Evolutionary conservation across 2,113 vertebrate genomes (phyloP).

Genomic region (Stictonetta naevosa): DNA sequence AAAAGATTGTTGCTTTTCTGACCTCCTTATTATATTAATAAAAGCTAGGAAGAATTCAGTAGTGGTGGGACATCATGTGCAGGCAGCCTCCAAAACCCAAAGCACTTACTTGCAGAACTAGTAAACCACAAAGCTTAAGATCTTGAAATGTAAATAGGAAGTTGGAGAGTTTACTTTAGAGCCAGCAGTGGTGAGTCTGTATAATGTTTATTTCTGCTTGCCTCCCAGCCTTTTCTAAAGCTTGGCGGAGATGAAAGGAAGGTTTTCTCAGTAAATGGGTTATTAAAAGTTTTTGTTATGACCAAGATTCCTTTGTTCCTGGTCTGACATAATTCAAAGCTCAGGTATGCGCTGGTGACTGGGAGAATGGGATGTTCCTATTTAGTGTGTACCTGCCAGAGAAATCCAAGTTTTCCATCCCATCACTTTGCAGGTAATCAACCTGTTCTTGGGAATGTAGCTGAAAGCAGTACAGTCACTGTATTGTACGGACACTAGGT

Average conservation of each 20-base stretch:
- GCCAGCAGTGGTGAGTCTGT: conserved; percentile 41
- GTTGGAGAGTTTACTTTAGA: conserved; percentile 76
- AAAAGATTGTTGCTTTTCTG: conserved; percentile 54
- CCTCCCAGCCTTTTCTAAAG: conserved; percentile 65
- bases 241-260: conserved; percentile 64
- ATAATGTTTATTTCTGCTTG: conserved; percentile 60
- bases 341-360: conserved; percentile 62
- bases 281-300: conserved; percentile 67
- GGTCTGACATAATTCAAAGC: conserved; percentile 61
- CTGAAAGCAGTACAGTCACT: background rate
- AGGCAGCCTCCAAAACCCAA: conserved; percentile 70
- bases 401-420: background rate
- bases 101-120: conserved; percentile 69
- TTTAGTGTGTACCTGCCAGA: background rate
- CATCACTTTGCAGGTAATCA: background rate
- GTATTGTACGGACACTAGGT: background rate
- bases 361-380: background rate
- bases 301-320: conserved; percentile 70
- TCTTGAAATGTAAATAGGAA: conserved; percentile 77
- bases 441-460: background rate
- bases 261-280: conserved; percentile 45
- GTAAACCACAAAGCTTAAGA: conserved; percentile 74
- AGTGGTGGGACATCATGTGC: conserved; percentile 55
- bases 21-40: conserved; percentile 69
- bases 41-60: conserved; percentile 56